Evolutionary conservation across 2,888 invertebrate species (phyloP), one percentile per base, ranked within the genome.

Genomic region (Sminthurides aquaticus): DNA sequence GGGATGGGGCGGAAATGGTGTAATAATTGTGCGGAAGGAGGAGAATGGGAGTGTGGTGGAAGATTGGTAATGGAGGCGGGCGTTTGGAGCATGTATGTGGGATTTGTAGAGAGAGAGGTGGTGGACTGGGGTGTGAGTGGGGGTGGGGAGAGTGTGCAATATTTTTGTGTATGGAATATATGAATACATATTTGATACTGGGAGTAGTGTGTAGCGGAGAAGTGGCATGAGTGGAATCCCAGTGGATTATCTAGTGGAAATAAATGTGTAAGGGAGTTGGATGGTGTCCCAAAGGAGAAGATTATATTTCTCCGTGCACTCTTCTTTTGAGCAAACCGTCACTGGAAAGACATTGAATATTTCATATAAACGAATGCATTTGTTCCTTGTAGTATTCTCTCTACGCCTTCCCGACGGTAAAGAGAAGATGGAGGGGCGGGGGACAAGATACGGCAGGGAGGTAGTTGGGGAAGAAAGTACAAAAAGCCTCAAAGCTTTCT

Each of bases 251-350:
- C 68, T 73, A 73, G 73, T 73, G 71, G 71, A 73, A 73, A 73
- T 71, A 73, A 73, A 73, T 73, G 73, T 71, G 71, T 71, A 68
- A 71, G 73, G 71, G 71, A 71, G 71, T 72, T 70, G 67, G 69
- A 66, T 67, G 62, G 56, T 69, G 68, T 68, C 73, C 73, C 71
- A 71, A 55, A 67, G 73, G 71, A 71, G 67, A 64, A 73, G 71
- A 73, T 73, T 71, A 73, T 71, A 69, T 71, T 73, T 71, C 69
- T n/a, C 70, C 70, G 68, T 73, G 71, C 73, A 70, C 71, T 71
- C 70, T 73, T 67, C 68, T 69, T 68, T 62, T 67, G 67, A 64
- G 66, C 63, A 58, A 65, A 63, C 64, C 69, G 67, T 64, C 69
- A 67, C 72, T 70, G 67, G 69, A 68, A 72, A 71, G 71, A 72